These are phyloP conservation scores for Nothoprocta pentlandii DNA, from an alignment of 2,113 vertebrate species.

Conservation along the genomic window DNA sequence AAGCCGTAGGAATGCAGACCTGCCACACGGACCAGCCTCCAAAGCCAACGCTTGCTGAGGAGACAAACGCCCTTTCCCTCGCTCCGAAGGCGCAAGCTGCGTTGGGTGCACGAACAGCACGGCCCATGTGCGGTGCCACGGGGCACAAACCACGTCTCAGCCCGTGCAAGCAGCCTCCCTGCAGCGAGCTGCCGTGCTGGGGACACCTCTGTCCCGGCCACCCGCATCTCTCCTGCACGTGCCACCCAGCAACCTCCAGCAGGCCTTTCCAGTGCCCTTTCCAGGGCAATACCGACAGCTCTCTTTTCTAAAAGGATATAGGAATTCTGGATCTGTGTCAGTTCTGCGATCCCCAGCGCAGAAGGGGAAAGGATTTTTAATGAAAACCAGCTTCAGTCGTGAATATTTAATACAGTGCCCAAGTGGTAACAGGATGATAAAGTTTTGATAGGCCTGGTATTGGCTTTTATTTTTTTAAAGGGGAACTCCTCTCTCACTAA, in stretches of 20 bases:
- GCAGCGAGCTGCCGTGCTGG: neutral
- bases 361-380: conserved; percentile 65
- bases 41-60: neutral
- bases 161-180: conserved; percentile 33
- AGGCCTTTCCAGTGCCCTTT: neutral
- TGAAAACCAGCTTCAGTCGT: conserved; percentile 61
- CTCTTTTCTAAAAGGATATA: neutral
- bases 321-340: neutral
- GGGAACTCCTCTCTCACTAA: conserved; percentile 54
- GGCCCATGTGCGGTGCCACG: conserved; percentile 49
- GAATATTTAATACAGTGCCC: conserved; percentile 56
- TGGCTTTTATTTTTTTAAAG: conserved; percentile 71
- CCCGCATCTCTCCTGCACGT: neutral
- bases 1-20: conserved; percentile 30
- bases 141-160: conserved; percentile 56
- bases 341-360: neutral
- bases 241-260: neutral
- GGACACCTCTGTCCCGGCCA: conserved; percentile 30
- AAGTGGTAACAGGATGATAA: conserved; percentile 69
- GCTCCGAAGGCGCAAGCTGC: neutral
- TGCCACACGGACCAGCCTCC: conserved; percentile 11
- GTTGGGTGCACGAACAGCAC: neutral
- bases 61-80: conserved; percentile 18
- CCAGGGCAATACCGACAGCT: neutral
- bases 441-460: conserved; percentile 64